phyloP scores from a whole-genome alignment of 1,140 invertebrate species.

The Drosophila tani region DNA sequence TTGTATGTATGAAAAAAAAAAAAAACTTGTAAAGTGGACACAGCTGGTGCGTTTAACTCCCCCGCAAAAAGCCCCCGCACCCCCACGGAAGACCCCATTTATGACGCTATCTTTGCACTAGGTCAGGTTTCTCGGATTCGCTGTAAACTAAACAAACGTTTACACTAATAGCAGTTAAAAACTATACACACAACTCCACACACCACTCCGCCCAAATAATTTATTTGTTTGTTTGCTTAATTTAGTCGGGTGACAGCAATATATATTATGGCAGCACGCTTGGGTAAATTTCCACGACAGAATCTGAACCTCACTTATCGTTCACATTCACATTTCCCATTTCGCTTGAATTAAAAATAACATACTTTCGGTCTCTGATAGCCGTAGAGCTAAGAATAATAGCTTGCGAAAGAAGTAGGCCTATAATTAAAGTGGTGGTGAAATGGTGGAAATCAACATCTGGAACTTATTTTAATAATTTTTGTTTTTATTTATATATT shows the following conservation, averaged over 20 bases:
- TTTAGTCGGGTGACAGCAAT: conserved; percentile 42
- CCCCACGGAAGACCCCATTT: conserved; percentile 18
- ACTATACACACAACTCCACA: conserved; percentile 14
- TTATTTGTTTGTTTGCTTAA: conserved; percentile 55
- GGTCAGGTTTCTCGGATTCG: conserved; percentile 62
- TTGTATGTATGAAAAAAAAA: conserved; percentile 3
- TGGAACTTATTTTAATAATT: background rate
- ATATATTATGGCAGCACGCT: conserved; percentile 42
- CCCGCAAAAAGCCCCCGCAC: background rate
- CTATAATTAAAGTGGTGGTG: background rate
- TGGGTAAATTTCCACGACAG: conserved; percentile 75
- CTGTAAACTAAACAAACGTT: conserved; percentile 68
- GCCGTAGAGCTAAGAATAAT: conserved; percentile 33
- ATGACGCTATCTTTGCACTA: conserved; percentile 58
- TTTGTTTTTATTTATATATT: background rate
- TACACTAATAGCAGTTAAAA: conserved; percentile 48
- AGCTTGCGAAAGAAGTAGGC: conserved; percentile 1
- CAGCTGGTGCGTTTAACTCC: conserved; percentile 33
- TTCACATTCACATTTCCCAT: conserved; percentile 36
- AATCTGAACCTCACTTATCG: conserved; percentile 57
- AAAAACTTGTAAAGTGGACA: conserved; percentile 43
- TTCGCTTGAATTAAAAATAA: conserved; percentile 33
- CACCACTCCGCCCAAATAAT: conserved; percentile 41
- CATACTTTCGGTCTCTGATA: conserved; percentile 31
- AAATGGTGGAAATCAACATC: conserved; percentile 20